These are phyloP conservation scores for Aegypius monachus DNA, from an alignment of 2,113 vertebrate species.

Conservation along the genomic window DNA sequence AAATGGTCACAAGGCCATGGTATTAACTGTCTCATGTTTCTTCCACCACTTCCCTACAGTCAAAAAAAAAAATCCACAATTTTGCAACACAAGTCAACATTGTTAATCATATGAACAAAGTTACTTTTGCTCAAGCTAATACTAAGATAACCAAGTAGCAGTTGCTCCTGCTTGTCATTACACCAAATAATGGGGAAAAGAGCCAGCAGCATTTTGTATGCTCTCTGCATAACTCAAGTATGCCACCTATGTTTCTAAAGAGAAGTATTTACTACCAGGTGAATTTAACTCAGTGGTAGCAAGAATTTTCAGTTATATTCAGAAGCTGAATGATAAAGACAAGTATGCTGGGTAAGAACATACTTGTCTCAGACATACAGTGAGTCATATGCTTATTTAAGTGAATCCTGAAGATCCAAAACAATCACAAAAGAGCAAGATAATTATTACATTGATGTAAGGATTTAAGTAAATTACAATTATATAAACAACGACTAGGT, in stretches of 20 bases:
- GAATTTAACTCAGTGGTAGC: not conserved
- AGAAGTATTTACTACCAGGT: not conserved
- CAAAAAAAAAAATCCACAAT: not conserved
- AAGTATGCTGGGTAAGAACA: not conserved
- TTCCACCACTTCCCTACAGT: not conserved
- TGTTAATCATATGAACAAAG: not conserved
- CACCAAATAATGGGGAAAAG: not conserved
- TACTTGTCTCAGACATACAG: not conserved
- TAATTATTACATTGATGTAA: not conserved
- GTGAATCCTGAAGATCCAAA: not conserved
- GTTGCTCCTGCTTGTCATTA: not conserved
- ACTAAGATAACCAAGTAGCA: not conserved
- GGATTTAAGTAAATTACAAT: not conserved
- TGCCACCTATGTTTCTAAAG: not conserved
- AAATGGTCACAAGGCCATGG: not conserved
- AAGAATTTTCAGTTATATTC: not conserved
- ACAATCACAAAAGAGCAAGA: not conserved
- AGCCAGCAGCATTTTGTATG: not conserved
- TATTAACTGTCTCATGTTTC: not conserved
- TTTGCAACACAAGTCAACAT: not conserved
- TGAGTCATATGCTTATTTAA: not conserved
- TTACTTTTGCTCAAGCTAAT: not conserved
- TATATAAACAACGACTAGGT: not conserved
- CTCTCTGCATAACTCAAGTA: not conserved
- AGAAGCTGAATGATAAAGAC: not conserved